These are phyloP conservation scores for Anoura caudifer DNA, from an alignment of 2,113 vertebrate genomes.

Conservation along the genomic window DNA sequence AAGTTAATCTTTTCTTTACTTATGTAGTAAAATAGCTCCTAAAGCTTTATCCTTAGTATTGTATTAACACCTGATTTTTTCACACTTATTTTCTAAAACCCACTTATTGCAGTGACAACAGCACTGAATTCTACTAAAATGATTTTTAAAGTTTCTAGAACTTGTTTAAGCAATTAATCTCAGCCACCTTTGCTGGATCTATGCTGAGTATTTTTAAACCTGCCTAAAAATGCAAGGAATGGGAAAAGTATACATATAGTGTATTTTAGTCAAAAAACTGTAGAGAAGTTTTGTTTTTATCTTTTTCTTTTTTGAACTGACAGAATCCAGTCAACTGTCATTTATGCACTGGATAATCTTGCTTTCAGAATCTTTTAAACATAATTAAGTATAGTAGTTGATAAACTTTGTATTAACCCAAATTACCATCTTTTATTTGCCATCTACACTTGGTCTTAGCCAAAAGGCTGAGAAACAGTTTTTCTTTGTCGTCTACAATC, in stretches of 20 bases:
- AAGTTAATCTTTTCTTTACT: constrained; percentile 70
- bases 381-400: constrained; percentile 5
- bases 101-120: constrained; percentile 75
- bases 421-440: constrained; percentile 2
- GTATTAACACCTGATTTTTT: constrained; percentile 66
- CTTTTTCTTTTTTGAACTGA: constrained; percentile 20
- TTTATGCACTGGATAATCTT: constrained; percentile 53
- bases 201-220: constrained; percentile 73
- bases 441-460: neutral
- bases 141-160: constrained; percentile 58
- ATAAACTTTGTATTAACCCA: constrained; percentile 34
- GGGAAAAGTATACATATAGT: constrained; percentile 77
- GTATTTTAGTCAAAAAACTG: constrained; percentile 61
- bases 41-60: constrained; percentile 73
- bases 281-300: constrained; percentile 48
- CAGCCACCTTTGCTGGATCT: constrained; percentile 64
- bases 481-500: constrained; percentile 15
- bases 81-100: constrained; percentile 69
- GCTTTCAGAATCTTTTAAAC: constrained; percentile 32
- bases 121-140: constrained; percentile 78
- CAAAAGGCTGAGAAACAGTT: neutral
- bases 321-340: constrained; percentile 49
- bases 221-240: constrained; percentile 79
- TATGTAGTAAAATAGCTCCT: constrained; percentile 80
- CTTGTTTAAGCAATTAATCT: constrained; percentile 55